A percentile compares a stretch with the other conserved stretches of the same genome.
Conservation (phyloP, 53 echinoderm and acorn worm species). For the Glandiceps talaboti region DNA sequence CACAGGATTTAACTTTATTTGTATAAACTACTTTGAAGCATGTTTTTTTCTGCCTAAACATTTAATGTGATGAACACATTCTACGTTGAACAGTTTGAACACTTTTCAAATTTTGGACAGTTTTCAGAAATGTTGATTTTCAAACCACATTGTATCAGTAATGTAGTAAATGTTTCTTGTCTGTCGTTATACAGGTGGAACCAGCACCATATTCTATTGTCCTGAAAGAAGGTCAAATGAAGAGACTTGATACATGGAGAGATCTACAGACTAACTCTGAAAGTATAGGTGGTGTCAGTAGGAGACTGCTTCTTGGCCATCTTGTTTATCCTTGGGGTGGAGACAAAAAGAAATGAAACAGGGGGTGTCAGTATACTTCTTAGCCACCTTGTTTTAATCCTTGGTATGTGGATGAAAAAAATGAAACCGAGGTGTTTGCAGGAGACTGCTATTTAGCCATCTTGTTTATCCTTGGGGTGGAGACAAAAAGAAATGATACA, state of each 20-base stretch:
- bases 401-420: no score
- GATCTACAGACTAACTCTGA: neutral
- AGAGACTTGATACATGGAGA: neutral
- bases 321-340: slow-evolving; percentile 47
- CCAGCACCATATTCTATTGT: slow-evolving; percentile 20
- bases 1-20: no score
- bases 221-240: slow-evolving; percentile 6
- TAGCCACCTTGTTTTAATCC: no score
- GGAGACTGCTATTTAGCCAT: slow-evolving; percentile 22
- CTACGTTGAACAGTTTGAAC: neutral
- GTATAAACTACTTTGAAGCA: no score
- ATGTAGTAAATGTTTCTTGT: neutral
- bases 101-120: neutral
- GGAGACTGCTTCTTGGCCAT: slow-evolving; percentile 23
- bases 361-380: no score
- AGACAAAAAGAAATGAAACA: no score
- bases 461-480: slow-evolving; percentile 47
- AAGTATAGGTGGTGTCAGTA: slow-evolving; percentile 5
- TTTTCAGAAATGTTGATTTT: neutral
- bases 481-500: no score
- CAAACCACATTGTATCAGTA: neutral
- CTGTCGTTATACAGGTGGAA: slow-evolving; percentile 23
- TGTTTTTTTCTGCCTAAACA: no score
- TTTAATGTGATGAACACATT: neutral
- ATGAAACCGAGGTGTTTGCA: slow-evolving; percentile 14